These are phyloP conservation scores for Drosophila mimetica DNA, from an alignment of 2,888 invertebrate species.

Conservation along the genomic window DNA sequence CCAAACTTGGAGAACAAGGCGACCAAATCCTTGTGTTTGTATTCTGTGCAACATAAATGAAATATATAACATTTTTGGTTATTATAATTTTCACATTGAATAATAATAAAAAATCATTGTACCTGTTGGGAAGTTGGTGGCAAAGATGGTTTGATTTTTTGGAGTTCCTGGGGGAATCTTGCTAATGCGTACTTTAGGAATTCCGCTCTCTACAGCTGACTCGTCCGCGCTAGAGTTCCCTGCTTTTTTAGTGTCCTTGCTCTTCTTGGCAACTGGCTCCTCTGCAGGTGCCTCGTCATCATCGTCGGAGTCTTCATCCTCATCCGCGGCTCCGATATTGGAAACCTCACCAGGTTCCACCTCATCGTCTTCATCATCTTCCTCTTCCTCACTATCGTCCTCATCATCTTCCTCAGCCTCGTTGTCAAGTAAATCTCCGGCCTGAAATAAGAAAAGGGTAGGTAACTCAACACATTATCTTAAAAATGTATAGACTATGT, in stretches of 20 bases:
- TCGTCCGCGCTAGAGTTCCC: background rate
- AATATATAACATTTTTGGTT: background rate
- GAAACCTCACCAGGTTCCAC: conserved; percentile 55
- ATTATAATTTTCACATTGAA: background rate
- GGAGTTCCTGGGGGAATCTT: conserved; percentile 52
- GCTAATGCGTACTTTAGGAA: conserved; percentile 55
- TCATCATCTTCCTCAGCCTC: conserved; percentile 39
- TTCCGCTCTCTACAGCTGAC: conserved; percentile 43
- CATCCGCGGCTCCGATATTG: conserved; percentile 10
- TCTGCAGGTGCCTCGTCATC: conserved; percentile 68
- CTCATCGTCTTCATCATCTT: conserved; percentile 47
- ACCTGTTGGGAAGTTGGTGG: conserved; percentile 65
- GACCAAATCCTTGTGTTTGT: conserved; percentile 61
- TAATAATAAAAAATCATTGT: background rate
- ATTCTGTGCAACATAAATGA: conserved; percentile 44
- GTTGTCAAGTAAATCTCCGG: conserved; percentile 43
- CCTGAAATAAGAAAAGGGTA: background rate
- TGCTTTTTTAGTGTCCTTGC: conserved; percentile 3
- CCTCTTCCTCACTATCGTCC: conserved; percentile 24
- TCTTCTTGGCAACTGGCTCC: conserved; percentile 55
- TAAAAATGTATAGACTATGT: too few species aligned
- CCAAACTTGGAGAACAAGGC: conserved; percentile 74
- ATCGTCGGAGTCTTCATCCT: conserved; percentile 34
- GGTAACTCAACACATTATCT: too few species aligned
- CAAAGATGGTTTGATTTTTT: conserved; percentile 46